Base-by-base conservation (phyloP, 1,140 invertebrate genomes). In the Akabosia matsudoensis region DNA sequence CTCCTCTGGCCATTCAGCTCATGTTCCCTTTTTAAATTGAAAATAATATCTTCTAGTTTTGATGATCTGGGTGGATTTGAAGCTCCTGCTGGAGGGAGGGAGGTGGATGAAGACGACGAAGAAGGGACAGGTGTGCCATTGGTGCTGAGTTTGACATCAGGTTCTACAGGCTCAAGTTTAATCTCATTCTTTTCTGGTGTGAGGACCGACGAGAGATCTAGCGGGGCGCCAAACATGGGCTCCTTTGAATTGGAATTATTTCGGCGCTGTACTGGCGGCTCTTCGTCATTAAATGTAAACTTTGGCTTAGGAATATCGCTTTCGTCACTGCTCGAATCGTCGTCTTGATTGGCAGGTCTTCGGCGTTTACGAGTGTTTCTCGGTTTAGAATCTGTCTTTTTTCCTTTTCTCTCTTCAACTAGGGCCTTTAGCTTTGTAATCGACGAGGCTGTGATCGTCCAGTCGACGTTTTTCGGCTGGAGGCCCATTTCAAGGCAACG, bases 401-500 rank as follows among this genome's bases (percentile, higher is more conserved):
- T 31, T 2, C 61, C 61, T 67, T 67, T 67, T 31, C 22, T 67
- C 1, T 10, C 61, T 4, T 28, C 61, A 2, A 67, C 1, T n/a
- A 67, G 31, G 10, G 61, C 61, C 10, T 67, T 67, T 10, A 67
- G 24, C n/a, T 67, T 67, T 4, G 24, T 67, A 1, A 67, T 31
- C 7, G 61, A 67, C 3, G 61, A 67, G 7, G 28, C 61, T 13
- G 86, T 83, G 81, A 91, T 88, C 33, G 90, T 86, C 86, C 90
- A 92, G 76, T 91, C 89, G 79, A 87, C 83, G 16, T 85, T 81
- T 71, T 78, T 28, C 1, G 34, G n/a, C 24, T 76, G 52, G 0
- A 34, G 34, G 10, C 51, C 64, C 14, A 78, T 37, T 18, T 78
- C 54, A 26, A 64, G 28, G 30, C 54, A n/a, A 30, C 56, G 45